phyloP scores from a whole-genome alignment of 2,888 invertebrate genomes.

The Synanthedon andrenaeformis region DNA sequence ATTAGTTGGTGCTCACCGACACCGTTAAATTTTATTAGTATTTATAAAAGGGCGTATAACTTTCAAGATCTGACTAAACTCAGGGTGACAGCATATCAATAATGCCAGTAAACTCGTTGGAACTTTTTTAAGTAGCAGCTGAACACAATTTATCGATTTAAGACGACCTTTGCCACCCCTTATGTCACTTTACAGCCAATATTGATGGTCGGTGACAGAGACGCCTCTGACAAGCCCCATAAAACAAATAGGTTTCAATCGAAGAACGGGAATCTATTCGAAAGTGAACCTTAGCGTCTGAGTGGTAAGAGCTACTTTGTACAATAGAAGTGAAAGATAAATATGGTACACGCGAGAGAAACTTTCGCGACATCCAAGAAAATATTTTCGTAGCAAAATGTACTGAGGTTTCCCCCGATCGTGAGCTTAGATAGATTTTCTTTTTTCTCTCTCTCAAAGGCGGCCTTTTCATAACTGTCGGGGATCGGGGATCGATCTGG shows the following conservation, averaged over 20 bases:
- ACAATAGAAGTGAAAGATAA: conserved; percentile 10
- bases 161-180: conserved; percentile 56
- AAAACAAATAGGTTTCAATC: conserved; percentile 2
- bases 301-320: conserved; percentile 10
- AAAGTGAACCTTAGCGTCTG: conserved; percentile 18
- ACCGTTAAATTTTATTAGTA: background rate
- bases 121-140: conserved; percentile 55
- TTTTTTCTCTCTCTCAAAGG: conserved; percentile 35
- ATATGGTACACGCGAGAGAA: conserved; percentile 25
- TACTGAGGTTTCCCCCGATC: conserved; percentile 44
- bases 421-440: conserved; percentile 47
- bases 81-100: conserved; percentile 46
- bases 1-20: background rate
- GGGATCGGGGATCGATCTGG: conserved; percentile 47
- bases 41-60: conserved; percentile 6
- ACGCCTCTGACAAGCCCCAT: conserved; percentile 41
- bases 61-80: conserved; percentile 17
- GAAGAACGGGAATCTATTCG: conserved; percentile 2
- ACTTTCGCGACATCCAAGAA: conserved; percentile 47
- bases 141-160: conserved; percentile 63
- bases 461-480: conserved; percentile 62
- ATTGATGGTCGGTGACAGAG: conserved; percentile 65
- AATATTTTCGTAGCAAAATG: conserved; percentile 51
- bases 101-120: conserved; percentile 51
- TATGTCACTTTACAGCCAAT: conserved; percentile 59